Evolutionary conservation across 2,113 vertebrate genomes (phyloP), one percentile per base, ranked within the genome.

Genomic region (Oreochromis aureus): DNA sequence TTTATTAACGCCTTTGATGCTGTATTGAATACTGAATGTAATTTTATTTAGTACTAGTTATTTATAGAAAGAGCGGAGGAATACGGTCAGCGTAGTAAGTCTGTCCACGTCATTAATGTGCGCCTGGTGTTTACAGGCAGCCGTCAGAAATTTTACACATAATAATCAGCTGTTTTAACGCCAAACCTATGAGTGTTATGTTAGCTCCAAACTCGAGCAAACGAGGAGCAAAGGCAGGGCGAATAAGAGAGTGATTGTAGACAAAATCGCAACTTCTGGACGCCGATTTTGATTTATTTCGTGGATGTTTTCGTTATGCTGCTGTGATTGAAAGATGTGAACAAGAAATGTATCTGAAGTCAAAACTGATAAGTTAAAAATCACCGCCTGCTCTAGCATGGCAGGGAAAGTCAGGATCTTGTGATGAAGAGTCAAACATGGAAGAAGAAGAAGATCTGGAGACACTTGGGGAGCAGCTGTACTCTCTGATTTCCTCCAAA

Each of bases 381-480:
- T 27, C 16, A 55, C 4, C 7, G 12, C 69, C 12, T 34, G 10
- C 6, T 76, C 63, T 27, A 78, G 55, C 16, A 82, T 81, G 84
- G 6, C n/a, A 90, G 12, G 15, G 86, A 69, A 41, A 71, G 48
- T 16, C 3, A 11, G 36, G 16, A 44, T 44, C 2, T 81, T 54
- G 55, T 54, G 84, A 82, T 90, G 11, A 87, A 30, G 24, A n/a
- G 8, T 66, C 22, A 80, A 83, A 46, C 24, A 96, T 97, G 96
- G 95, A 95, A 8, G 90, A 90, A 27, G 92, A 94, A 32, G 95
- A 95, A n/a, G 91, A 96, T 83, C 32, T 96, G 81, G 97, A 97
- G 84, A 82, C 86, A 48, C 87, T 97, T 69, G 97, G 97, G 39
- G 97, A 97, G 80, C 91, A 95, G 69, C 89, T 97, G 76, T 97